Base-by-base conservation (phyloP, 2,888 invertebrate genomes). In the Drosophila paranaensis region DNA sequence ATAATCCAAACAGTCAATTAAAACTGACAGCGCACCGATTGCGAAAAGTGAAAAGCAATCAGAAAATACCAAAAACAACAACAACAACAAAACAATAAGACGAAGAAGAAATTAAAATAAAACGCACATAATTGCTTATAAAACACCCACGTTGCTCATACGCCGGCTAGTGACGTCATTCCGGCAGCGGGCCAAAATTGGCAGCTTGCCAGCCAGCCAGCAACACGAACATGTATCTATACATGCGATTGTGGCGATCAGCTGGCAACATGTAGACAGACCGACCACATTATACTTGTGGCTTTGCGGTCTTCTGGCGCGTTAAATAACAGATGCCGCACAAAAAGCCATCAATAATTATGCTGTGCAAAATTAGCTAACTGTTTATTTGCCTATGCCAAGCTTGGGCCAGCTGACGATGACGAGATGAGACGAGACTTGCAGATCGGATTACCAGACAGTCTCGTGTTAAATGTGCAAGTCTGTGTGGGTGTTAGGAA, bases 1-100 rank as follows among this genome's bases (percentile, higher is more conserved):
- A 57, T 69, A 73, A 70, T 73, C 67, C 54, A 79, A 76, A 62
- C 65, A 79, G 70, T 79, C 68, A 79, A 77, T 81, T 74, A 81
- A 67, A 81, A 78, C 33, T 56, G 74, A 60, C 75, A 64, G 78
- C 62, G 62, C 48, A 72, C 39, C 54, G 61, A 69, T 70, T 77
- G 64, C 51, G 46, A 72, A 76, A 65, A 69, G 72, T 74, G 58
- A 60, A 79, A 74, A 54, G 58, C 46, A 78, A 69, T 55, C 46
- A 65, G 71, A 71, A 50, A 72, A 69, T 60, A 16, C 60, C 61
- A 67, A 71, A 68, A 71, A 27, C 16, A 42, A 42, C 8, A n/a
- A 40, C n/a, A 25, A 46, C 8, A n/a, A n/a, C 9, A 56, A 42
- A 68, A 46, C 54, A 39, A 45, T 43, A 10, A 13, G 48, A 3